Base-by-base conservation (phyloP, 2,797 vertebrate species). In the Cephalopachus bancanus region DNA sequence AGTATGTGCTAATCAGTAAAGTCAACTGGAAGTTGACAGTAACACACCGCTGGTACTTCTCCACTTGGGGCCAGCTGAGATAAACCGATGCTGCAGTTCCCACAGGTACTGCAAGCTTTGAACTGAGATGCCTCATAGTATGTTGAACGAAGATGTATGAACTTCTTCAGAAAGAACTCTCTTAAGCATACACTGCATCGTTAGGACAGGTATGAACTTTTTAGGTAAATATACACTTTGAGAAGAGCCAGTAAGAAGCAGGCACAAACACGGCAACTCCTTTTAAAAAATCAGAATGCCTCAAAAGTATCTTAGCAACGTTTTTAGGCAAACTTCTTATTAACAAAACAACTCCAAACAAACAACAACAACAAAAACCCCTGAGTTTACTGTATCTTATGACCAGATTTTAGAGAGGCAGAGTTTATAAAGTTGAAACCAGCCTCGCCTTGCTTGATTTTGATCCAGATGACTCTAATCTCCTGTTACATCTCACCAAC, bases 301-400 rank as follows among this genome's bases (percentile, higher is more conserved):
- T 95, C 79, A 75, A 67, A 55, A 3, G 3, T 2, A 37, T 53
- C 83, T 37, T 64, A 74, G 53, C 60, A 92, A 78, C 64, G 26
- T 59, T 91, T 95, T 89, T 67, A 91, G 87, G 71, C 24, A 7
- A 44, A 89, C 16, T 55, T 85, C 81, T 89, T 60, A 7, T 65
- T 74, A 80, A 80, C n/a, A 79, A 37, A 80, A 80, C 55, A 80
- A 80, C 37, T 10, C 30, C 19, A 12, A n/a, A 22, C 22, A 72
- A 44, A 26, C 5, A 30, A 64, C 2, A 26, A 57, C 44, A 51
- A n/a, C 1, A 69, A 67, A 14, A 5, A 97, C 65, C 88, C 15
- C 92, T 96, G 86, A 28, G 7, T 83, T 71, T 55, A 87, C 90
- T 44, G 69, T 78, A 81, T 71, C 22, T 91, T 65, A 49, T 15